phyloP scores from a whole-genome alignment of 2,113 vertebrate genomes.

The Astatoreochromis straeleni region DNA sequence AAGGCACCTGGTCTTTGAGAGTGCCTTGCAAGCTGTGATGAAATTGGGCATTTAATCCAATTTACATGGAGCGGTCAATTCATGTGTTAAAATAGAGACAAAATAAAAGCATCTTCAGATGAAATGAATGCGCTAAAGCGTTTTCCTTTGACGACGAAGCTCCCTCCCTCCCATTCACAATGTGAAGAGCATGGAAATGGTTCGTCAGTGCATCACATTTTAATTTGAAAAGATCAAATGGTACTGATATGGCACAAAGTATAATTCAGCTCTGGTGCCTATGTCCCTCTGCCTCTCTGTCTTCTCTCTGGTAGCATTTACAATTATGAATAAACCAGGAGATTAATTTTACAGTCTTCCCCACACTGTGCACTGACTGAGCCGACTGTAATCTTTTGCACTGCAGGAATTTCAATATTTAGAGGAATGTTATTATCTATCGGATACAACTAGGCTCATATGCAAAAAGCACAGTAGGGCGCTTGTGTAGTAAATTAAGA shows the following conservation, averaged over 20 bases:
- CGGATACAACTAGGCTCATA: neutral
- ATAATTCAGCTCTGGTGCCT: neutral
- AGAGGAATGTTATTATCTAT: neutral
- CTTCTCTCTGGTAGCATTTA: conserved; percentile 16
- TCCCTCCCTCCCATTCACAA: neutral
- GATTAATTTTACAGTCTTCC: conserved; percentile 23
- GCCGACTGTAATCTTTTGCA: neutral
- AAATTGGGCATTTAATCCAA: conserved; percentile 66
- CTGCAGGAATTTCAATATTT: neutral
- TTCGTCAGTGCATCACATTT: conserved; percentile 8
- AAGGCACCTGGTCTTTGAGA: conserved; percentile 25
- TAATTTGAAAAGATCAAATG: conserved; percentile 40
- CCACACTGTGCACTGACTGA: neutral
- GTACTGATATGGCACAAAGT: conserved; percentile 1
- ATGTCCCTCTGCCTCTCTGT: neutral
- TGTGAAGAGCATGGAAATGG: conserved; percentile 26
- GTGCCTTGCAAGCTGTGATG: neutral
- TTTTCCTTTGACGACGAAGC: conserved; percentile 18
- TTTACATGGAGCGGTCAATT: conserved; percentile 42
- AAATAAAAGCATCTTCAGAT: conserved; percentile 29
- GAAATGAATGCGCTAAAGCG: neutral
- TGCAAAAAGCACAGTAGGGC: neutral
- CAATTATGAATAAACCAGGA: conserved; percentile 15
- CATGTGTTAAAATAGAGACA: conserved; percentile 41
- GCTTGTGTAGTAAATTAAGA: neutral